Evolutionary conservation across 2,113 vertebrate species (phyloP), one percentile per base, ranked within the genome.

Genomic region (Oxyura jamaicensis): DNA sequence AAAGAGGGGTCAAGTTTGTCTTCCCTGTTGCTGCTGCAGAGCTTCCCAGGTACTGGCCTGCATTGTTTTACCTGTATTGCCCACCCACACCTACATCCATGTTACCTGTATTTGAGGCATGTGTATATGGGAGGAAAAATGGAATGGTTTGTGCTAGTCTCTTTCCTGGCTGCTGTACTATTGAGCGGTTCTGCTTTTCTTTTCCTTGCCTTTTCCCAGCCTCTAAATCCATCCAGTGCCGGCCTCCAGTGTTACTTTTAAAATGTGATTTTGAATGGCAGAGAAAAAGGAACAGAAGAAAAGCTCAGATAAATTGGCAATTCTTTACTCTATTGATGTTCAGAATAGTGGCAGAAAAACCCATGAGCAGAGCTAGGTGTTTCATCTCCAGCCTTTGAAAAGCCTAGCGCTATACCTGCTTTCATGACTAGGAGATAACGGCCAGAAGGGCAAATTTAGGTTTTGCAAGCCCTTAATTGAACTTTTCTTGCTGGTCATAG

Each of bases 341-440:
- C 91, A 91, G 77, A 83, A 58, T 46, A 72, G 78, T 52, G 63
- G 46, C 80, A 56, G 55, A 77, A 89, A 93, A 81, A 92, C 63
- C 59, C 13, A 8, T 1, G 12, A 77, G 72, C 48, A 84, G 86
- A 88, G 44, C 58, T 62, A 41, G 42, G 50, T 85, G 69, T 88
- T 95, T 94, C 53, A 71, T 94, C 90, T 91, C 31, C 74, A 36
- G 69, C 41, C 92, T 92, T 91, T 94, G 90, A 91, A 86, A 81
- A 94, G 42, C 20, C 42, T 68, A 68, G 18, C 71, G 39, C 65
- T 90, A 33, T 2, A 66, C 10, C 78, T 55, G 50, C 84, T 95
- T 90, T 96, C 73, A 68, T 86, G 73, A 22, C 56, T n/a, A 50
- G 56, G 65, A 93, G 56, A 39, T 90, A 91, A 65, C 2, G 17